Evolutionary conservation across 2,888 invertebrate genomes (phyloP).

Genomic region (Scaptomyza polygonia): DNA sequence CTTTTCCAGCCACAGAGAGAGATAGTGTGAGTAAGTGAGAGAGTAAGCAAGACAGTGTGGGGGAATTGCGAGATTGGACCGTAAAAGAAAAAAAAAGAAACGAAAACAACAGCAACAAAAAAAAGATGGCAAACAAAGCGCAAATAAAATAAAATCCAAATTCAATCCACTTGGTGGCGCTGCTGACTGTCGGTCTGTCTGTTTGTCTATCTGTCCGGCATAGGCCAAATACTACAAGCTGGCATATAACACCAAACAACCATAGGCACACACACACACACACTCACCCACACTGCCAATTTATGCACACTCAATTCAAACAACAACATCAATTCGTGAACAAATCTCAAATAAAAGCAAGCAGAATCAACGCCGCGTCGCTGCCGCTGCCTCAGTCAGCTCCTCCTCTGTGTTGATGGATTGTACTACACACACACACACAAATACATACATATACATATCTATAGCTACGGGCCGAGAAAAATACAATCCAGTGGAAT

Average conservation of each 20-base stretch:
- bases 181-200: not conserved
- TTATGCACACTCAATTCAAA: constrained; percentile 27
- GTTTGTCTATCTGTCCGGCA: constrained; percentile 19
- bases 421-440: constrained; percentile 52
- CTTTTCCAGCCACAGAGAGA: constrained; percentile 9
- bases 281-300: constrained; percentile 53
- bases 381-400: constrained; percentile 24
- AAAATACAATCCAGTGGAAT: constrained; percentile 65
- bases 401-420: constrained; percentile 60
- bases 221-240: constrained; percentile 30
- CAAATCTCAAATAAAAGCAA: constrained; percentile 76
- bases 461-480: constrained; percentile 37
- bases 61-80: constrained; percentile 30
- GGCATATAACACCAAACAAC: constrained; percentile 25
- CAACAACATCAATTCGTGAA: constrained; percentile 60
- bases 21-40: not conserved
- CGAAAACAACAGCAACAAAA: not conserved
- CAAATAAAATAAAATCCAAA: constrained; percentile 61
- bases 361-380: constrained; percentile 58
- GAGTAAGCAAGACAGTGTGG: constrained; percentile 3
- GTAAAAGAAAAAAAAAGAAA: constrained; percentile 12
- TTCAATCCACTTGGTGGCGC: constrained; percentile 65
- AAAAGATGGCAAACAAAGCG: constrained; percentile 34
- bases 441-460: constrained; percentile 30
- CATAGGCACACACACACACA: constrained; percentile 8